These are phyloP conservation scores for Otolemur crassicaudatus DNA, from an alignment of 2,797 vertebrate genomes.

Conservation along the genomic window DNA sequence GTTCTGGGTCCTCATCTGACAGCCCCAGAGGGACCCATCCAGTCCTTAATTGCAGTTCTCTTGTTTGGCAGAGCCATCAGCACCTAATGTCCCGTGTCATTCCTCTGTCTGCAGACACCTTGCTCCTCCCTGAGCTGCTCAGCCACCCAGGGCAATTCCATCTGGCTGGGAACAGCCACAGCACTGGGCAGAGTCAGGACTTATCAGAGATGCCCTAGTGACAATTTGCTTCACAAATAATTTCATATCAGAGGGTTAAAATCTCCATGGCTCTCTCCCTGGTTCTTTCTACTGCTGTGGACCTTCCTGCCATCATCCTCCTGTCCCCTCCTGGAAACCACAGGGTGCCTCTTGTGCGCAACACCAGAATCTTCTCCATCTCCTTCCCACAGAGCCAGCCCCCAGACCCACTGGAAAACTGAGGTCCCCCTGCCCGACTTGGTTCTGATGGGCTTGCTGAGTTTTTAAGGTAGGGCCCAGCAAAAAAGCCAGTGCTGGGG, in stretches of 20 bases:
- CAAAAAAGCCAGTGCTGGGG: background rate
- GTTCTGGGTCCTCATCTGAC: constrained; percentile 66
- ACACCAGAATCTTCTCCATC: no score
- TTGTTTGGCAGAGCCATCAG: constrained; percentile 81
- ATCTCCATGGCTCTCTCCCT: no score
- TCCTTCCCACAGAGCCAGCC: background rate
- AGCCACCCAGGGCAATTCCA: constrained; percentile 47
- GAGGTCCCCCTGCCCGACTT: accelerated
- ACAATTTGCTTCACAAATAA: background rate
- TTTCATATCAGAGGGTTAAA: background rate
- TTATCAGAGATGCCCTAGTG: background rate
- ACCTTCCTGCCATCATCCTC: background rate
- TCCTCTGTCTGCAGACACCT: constrained; percentile 64
- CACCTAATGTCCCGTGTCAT: constrained; percentile 84
- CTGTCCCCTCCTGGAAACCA: background rate
- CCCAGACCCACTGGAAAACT: background rate
- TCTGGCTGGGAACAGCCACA: background rate
- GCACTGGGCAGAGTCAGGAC: background rate
- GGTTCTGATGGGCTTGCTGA: background rate
- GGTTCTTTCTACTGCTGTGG: background rate
- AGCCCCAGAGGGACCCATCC: constrained; percentile 63
- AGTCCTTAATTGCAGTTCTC: constrained; percentile 81
- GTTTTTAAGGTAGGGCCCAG: background rate
- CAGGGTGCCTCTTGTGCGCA: background rate
- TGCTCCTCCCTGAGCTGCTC: background rate